Conservation (phyloP, 2,888 invertebrate genomes). For the Hoplodrina ambigua region DNA sequence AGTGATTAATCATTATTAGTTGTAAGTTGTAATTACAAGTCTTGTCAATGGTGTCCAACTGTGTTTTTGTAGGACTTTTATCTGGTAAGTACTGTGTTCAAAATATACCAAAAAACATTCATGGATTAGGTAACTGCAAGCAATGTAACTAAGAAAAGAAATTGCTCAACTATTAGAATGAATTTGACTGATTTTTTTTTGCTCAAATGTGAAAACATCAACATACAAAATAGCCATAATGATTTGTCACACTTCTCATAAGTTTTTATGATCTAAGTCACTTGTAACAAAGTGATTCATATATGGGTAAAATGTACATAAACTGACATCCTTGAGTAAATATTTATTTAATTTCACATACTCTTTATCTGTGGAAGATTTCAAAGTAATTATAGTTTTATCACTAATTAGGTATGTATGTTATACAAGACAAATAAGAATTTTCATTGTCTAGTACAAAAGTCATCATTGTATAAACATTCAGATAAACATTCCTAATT, state of each 20-base stretch:
- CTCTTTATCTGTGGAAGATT: constrained; percentile 29
- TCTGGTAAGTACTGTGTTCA: constrained; percentile 73
- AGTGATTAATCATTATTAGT: constrained; percentile 55
- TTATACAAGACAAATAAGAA: constrained; percentile 16
- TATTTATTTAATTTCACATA: constrained; percentile 23
- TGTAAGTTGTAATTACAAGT: constrained; percentile 50
- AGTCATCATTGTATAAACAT: constrained; percentile 2
- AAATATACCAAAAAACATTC: constrained; percentile 8
- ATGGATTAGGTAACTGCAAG: constrained; percentile 31
- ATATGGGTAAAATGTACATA: constrained; percentile 24
- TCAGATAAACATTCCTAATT: background rate
- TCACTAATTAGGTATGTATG: constrained; percentile 1
- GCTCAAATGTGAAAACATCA: constrained; percentile 10
- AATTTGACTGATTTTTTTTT: constrained; percentile 5
- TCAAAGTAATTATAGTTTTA: constrained; percentile 24
- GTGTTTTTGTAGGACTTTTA: constrained; percentile 83
- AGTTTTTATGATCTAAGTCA: constrained; percentile 18
- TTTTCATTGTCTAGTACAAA: background rate
- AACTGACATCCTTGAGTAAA: constrained; percentile 35
- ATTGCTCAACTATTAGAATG: background rate
- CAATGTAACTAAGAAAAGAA: constrained; percentile 9
- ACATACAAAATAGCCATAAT: constrained; percentile 17
- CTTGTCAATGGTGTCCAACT: constrained; percentile 84
- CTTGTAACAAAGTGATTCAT: constrained; percentile 44
- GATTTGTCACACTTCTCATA: constrained; percentile 25